These are phyloP conservation scores for Pocillopora meandrina DNA, from an alignment of 92 coral and sea anemone genomes.

Conservation along the genomic window DNA sequence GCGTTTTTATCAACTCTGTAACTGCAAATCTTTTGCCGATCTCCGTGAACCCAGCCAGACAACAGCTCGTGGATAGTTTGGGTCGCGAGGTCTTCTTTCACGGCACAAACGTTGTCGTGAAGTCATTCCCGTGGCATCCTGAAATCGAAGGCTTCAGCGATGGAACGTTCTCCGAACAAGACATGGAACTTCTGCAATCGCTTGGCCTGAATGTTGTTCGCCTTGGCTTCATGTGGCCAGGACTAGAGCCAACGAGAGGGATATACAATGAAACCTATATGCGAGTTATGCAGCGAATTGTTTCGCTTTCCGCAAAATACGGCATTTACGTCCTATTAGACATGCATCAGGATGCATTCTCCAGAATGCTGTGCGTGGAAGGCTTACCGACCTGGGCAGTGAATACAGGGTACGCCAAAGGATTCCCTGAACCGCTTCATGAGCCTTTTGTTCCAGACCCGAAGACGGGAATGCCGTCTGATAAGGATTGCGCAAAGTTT, in stretches of 20 bases:
- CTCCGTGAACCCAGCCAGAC: slow-evolving; percentile 80
- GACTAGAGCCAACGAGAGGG: slow-evolving; percentile 87
- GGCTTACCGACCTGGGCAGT: slow-evolving; percentile 96
- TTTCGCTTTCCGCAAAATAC: slow-evolving; percentile 77
- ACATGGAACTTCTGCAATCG: slow-evolving; percentile 89
- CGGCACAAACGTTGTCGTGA: slow-evolving; percentile 94
- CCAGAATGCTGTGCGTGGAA: slow-evolving; percentile 90
- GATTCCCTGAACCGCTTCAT: slow-evolving; percentile 89
- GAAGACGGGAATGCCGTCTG: slow-evolving; percentile 78
- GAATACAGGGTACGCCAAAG: slow-evolving; percentile 77
- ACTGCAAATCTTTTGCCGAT: slow-evolving; percentile 44
- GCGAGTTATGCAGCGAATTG: slow-evolving; percentile 76
- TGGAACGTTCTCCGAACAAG: slow-evolving; percentile 89
- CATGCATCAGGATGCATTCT: slow-evolving; percentile 98
- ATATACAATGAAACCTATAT: slow-evolving; percentile 86
- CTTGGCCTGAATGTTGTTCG: slow-evolving; percentile 93
- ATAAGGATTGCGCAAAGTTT: slow-evolving; percentile 87
- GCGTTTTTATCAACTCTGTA: not conserved
- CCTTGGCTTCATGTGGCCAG: slow-evolving; percentile 98
- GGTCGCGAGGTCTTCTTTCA: slow-evolving; percentile 91
- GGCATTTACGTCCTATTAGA: slow-evolving; percentile 91
- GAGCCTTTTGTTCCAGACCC: slow-evolving; percentile 84
- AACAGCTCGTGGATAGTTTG: slow-evolving; percentile 70
- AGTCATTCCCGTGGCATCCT: slow-evolving; percentile 95
- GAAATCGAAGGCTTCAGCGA: slow-evolving; percentile 77